Base-by-base conservation (phyloP, 2,113 vertebrate genomes). In the Sclerurus mexicanus region DNA sequence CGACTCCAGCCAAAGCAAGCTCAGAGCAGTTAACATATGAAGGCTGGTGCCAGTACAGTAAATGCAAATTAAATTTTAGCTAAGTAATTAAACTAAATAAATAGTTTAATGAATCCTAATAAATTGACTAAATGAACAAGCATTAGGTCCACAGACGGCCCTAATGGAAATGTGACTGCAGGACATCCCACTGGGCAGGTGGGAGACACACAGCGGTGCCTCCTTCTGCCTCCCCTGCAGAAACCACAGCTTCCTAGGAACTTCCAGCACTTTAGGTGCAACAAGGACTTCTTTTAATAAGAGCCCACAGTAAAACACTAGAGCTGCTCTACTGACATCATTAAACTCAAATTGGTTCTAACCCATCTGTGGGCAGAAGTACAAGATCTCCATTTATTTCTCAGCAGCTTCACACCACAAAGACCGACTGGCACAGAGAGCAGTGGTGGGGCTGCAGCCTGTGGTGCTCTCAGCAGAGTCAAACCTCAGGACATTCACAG, bases 221-320 rank as follows among this genome's bases (percentile, higher is more conserved):
- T 82, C 33, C 55, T 47, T 56, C 60, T 40, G 8, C 47, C 68
- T 58, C 37, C 28, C 30, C 39, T 6, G 52, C 0, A 0, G 76
- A 91, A 95, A 84, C 84, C 74, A 72, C 93, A 68, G 62, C 77
- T 91, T 67, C 74, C 69, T 40, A 78, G 62, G 24, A 67, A 37
- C 59, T 28, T 23, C 7, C 78, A 64, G 44, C 46, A 68, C 89
- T 74, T 53, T 0, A 53, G 42, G 42, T 42, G 39, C 63, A 82
- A 85, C 87, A 74, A 74, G 72, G 30, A 21, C 63, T 73, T 55
- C 75, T 89, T 86, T 83, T 33, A 87, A 49, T 19, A 59, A 42
- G 21, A 24, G 49, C 62, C 44, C 50, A n/a, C 50, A 73, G 71
- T 11, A 25, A 40, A 72, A 63, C 0, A 2, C 24, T 7, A 55